Conservation (phyloP, 2,888 invertebrate species). For the Octodonta nipae region DNA sequence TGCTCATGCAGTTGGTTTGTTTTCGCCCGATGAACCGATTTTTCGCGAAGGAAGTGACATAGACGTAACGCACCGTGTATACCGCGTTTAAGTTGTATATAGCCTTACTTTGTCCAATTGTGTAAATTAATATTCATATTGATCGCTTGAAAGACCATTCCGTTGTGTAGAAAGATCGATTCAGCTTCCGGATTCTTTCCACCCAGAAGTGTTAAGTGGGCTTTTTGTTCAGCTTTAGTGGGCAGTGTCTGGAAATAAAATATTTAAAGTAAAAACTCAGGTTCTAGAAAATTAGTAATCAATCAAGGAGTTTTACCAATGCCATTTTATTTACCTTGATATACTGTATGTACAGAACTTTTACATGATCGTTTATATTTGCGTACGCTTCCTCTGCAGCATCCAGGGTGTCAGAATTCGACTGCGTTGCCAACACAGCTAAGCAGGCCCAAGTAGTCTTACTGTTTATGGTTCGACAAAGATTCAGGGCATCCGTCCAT, state of each 20-base stretch:
- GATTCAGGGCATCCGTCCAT: slow-evolving; percentile 44
- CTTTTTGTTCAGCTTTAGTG: slow-evolving; percentile 44
- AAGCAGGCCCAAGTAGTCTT: slow-evolving; percentile 84
- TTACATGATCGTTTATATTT: slow-evolving; percentile 72
- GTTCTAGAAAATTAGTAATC: too few relatives aligned
- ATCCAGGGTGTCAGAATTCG: slow-evolving; percentile 57
- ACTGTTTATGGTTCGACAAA: slow-evolving; percentile 36
- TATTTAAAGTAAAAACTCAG: too few relatives aligned
- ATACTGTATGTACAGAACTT: slow-evolving; percentile 73
- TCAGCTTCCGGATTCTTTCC: slow-evolving; percentile 60
- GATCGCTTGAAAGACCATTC: slow-evolving; percentile 55
- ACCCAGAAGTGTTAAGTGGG: slow-evolving; percentile 53
- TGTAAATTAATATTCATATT: slow-evolving; percentile 56
- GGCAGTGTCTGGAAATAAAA: slow-evolving; percentile 35
- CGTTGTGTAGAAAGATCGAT: slow-evolving; percentile 53
- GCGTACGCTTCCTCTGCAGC: slow-evolving; percentile 93
- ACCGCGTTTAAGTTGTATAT: not conserved
- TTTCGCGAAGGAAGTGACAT: too few relatives aligned
- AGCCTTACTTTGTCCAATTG: slow-evolving; percentile 54
- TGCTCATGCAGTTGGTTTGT: too few relatives aligned
- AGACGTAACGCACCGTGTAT: too few relatives aligned
- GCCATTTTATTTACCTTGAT: slow-evolving; percentile 64
- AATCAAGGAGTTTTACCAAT: too few relatives aligned
- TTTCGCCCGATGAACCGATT: too few relatives aligned
- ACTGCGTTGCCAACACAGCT: slow-evolving; percentile 79